Conservation (phyloP, 1,140 invertebrate species). For the Cheumatopsyche charites region DNA sequence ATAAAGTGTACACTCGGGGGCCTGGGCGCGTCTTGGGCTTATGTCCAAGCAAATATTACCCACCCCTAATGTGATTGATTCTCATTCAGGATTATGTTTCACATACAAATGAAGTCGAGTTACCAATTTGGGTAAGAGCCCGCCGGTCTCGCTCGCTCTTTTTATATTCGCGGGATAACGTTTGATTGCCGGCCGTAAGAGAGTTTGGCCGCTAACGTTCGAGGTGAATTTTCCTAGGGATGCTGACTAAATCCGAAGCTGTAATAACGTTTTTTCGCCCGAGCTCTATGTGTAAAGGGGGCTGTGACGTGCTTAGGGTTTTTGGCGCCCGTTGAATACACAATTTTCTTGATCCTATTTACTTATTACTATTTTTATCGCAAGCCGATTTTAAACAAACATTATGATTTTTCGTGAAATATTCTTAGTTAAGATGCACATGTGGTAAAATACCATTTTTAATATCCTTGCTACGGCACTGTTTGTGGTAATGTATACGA, state of each 20-base stretch:
- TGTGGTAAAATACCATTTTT: too few relatives aligned
- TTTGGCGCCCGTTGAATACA: too few relatives aligned
- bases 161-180: constrained; percentile 33
- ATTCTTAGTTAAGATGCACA: too few relatives aligned
- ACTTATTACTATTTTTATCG: too few relatives aligned
- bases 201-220: constrained; percentile 38
- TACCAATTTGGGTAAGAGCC: constrained; percentile 48
- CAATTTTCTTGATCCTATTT: too few relatives aligned
- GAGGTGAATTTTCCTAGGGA: constrained; percentile 33
- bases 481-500: too few relatives aligned
- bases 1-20: too few relatives aligned
- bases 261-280: constrained; percentile 12
- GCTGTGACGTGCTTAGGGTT: too few relatives aligned
- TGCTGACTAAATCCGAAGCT: constrained; percentile 6
- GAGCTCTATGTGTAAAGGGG: too few relatives aligned
- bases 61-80: constrained; percentile 48
- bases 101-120: constrained; percentile 48
- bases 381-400: too few relatives aligned
- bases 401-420: too few relatives aligned
- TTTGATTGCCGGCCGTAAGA: constrained; percentile 46
- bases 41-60: constrained; percentile 45
- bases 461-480: too few relatives aligned
- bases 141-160: constrained; percentile 39
- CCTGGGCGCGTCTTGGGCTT: constrained; percentile 24
- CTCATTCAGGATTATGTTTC: constrained; percentile 48